Conservation (phyloP, 2,888 invertebrate genomes). For the Prosapia bicincta region DNA sequence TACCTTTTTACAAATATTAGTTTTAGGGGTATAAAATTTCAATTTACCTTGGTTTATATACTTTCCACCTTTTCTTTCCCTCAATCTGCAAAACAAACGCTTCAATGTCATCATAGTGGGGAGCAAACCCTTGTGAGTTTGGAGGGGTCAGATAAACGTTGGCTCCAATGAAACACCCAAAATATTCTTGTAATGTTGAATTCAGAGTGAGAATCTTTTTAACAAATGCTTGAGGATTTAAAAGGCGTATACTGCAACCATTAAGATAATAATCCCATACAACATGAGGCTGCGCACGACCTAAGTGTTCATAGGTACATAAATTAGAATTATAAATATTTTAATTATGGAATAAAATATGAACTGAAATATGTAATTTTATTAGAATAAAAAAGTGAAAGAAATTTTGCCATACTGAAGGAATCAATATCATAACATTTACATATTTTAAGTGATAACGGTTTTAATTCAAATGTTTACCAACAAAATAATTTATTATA, state of each 20-base stretch:
- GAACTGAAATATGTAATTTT: too few relatives aligned
- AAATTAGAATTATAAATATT: too few relatives aligned
- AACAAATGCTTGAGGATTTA: conserved; percentile 86
- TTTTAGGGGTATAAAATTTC: too few relatives aligned
- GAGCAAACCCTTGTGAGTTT: conserved; percentile 95
- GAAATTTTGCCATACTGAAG: too few relatives aligned
- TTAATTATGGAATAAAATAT: too few relatives aligned
- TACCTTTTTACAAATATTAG: too few relatives aligned
- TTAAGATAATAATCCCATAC: conserved; percentile 90
- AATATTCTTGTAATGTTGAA: conserved; percentile 84
- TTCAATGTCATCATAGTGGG: conserved; percentile 98
- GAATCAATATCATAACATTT: too few relatives aligned
- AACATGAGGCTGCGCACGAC: conserved; percentile 65
- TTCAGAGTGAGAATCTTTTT: conserved; percentile 45
- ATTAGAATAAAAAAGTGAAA: too few relatives aligned
- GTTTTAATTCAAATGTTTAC: too few relatives aligned
- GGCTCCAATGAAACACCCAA: conserved; percentile 91
- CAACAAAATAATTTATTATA: too few relatives aligned
- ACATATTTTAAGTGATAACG: too few relatives aligned
- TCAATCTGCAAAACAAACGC: conserved; percentile 96
- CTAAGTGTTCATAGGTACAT: too few relatives aligned
- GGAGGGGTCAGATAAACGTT: conserved; percentile 96
- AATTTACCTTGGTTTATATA: conserved; percentile 71
- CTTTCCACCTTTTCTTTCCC: conserved; percentile 90
- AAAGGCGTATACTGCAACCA: conserved; percentile 83